Evolutionary conservation across 2,797 vertebrate species (phyloP).

Genomic region (Pteronotus mesoamericanus): DNA sequence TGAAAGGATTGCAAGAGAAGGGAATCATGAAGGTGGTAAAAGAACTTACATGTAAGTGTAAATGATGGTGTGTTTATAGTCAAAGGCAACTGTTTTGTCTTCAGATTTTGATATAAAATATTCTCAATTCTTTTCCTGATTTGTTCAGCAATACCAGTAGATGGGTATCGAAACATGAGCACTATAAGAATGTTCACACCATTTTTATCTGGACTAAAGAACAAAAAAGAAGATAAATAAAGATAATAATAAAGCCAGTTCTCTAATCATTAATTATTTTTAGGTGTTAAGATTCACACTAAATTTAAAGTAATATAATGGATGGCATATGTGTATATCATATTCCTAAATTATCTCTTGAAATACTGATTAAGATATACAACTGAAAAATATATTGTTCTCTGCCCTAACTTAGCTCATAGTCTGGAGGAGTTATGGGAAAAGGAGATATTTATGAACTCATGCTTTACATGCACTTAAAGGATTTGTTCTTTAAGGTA

Average conservation of each 20-base stretch:
- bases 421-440: neutral
- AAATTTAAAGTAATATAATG: neutral
- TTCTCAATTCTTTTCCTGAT: conserved; percentile 65
- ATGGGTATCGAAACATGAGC: conserved; percentile 67
- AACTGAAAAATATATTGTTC: neutral
- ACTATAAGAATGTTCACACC: conserved; percentile 52
- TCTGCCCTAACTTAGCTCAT: neutral
- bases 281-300: neutral
- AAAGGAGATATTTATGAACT: neutral
- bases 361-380: neutral
- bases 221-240: neutral
- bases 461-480: neutral
- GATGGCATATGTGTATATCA: neutral
- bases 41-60: conserved; percentile 67
- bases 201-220: conserved; percentile 60
- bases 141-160: conserved; percentile 15
- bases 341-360: neutral
- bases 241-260: neutral
- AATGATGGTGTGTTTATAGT: conserved; percentile 67
- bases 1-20: neutral
- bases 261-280: neutral
- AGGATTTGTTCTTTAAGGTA: neutral
- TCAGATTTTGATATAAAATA: conserved; percentile 59
- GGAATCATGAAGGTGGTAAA: neutral
- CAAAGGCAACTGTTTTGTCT: conserved; percentile 58